Percentiles rank a stretch among this genome's conserved stretches.
These are phyloP conservation scores for Agrypnia vestita DNA, from an alignment of 1,140 invertebrate species.

Conservation along the genomic window DNA sequence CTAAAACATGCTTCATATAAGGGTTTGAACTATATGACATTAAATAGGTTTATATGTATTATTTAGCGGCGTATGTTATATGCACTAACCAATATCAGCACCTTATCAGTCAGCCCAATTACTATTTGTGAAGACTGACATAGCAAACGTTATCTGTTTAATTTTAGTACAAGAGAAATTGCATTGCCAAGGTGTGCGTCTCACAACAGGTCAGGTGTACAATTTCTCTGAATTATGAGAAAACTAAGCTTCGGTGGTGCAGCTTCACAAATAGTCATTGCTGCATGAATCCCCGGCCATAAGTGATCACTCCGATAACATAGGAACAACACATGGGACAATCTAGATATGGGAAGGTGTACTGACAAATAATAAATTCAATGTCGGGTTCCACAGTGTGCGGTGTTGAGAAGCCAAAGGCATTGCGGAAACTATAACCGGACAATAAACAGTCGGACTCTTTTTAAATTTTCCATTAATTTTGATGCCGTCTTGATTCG, in stretches of 20 bases:
- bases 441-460: too few species aligned
- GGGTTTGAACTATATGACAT: too few species aligned
- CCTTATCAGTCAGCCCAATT: background rate
- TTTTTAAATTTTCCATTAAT: too few species aligned
- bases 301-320: background rate
- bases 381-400: background rate
- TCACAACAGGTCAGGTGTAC: too few species aligned
- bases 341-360: conserved; percentile 7
- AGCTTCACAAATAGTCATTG: conserved; percentile 4
- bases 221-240: too few species aligned
- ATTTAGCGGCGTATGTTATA: background rate
- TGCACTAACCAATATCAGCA: conserved; percentile 8
- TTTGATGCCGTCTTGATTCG: too few species aligned
- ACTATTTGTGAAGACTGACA: conserved; percentile 1
- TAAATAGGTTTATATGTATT: background rate
- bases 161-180: too few species aligned
- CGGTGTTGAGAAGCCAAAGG: background rate
- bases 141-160: too few species aligned
- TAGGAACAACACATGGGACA: background rate
- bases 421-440: background rate
- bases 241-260: too few species aligned
- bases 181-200: too few species aligned
- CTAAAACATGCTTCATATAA: conserved; percentile 11
- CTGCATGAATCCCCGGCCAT: background rate
- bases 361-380: background rate